Evolutionary conservation across 2,797 vertebrate species (phyloP), one percentile per base, ranked within the genome.

Genomic region (Chlorospingus flavigularis): DNA sequence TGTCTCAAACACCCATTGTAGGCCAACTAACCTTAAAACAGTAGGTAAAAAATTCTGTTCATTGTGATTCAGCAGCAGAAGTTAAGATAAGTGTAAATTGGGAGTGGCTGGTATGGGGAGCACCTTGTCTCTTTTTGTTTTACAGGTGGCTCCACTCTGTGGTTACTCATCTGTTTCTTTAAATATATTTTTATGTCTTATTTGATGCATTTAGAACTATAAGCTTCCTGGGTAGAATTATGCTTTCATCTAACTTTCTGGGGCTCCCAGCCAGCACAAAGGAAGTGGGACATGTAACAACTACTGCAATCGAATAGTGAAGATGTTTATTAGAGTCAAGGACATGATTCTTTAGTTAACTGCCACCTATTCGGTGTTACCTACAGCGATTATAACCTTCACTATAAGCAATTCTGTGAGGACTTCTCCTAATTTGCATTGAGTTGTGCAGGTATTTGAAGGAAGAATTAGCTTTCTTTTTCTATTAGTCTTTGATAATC

Each of bases 341-440:
- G 15, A 9, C 10, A 7, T 9, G 37, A 58, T n/a, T 76, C 23
- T 66, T 61, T 11, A 31, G 13, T 74, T 60, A 72, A 75, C 18
- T 79, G 1, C 0, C 11, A 19, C 28, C 11, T 73, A 7, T 82
- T 73, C 19, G 3, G 0, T 45, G 35, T 51, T 62, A 31, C 20
- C 18, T 92, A 10, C 28, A 68, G 47, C 13, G 79, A 17, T 76
- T 79, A 48, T 13, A 50, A 23, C 6, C 15, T 58, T 35, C 9
- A 2, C 18, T 53, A 2, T 20, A 43, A 72, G 13, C 33, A 74
- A 50, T 55, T 84, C 66, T 1, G 2, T 24, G 35, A 35, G 23
- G 9, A 6, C 5, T 77, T 77, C 9, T 63, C 4, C 17, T 72
- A 9, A 2, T 45, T 47, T 68, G 10, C 26, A 11, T 47, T 57